Conservation (phyloP, 2,888 invertebrate genomes). For the Incurvaria masculella region DNA sequence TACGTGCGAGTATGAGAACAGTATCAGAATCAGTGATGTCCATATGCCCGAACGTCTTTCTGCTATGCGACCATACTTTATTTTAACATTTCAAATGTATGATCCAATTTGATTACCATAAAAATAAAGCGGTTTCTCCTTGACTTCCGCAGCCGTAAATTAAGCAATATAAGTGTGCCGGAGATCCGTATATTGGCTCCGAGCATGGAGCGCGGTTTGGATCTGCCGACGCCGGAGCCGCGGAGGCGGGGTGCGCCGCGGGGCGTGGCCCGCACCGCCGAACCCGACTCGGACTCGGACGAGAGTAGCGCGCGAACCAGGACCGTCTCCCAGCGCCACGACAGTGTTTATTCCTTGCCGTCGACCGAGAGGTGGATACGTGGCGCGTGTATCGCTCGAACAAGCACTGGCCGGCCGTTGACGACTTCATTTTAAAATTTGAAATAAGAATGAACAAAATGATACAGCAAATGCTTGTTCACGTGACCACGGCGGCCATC, state of each 20-base stretch:
- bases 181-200: constrained; percentile 82
- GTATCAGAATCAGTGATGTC: too few species aligned
- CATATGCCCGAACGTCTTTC: too few species aligned
- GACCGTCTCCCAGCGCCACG: constrained; percentile 17
- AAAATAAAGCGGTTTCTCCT: neutral
- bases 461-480: too few species aligned
- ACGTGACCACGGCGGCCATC: neutral
- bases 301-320: neutral
- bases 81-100: too few species aligned
- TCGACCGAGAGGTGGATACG: constrained; percentile 38
- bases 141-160: constrained; percentile 58
- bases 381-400: neutral
- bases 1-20: too few species aligned
- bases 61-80: too few species aligned
- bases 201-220: constrained; percentile 76
- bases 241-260: constrained; percentile 14
- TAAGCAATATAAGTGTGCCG: constrained; percentile 72
- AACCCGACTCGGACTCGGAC: constrained; percentile 4
- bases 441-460: too few species aligned
- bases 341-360: constrained; percentile 53
- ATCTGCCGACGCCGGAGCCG: constrained; percentile 43
- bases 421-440: too few species aligned
- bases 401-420: neutral
- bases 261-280: constrained; percentile 11
- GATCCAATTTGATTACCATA: too few species aligned